Percentiles rank a stretch among this genome's conserved stretches.
Conservation (phyloP, 53 echinoderm and acorn worm species). For the Zoroaster sp. region DNA sequence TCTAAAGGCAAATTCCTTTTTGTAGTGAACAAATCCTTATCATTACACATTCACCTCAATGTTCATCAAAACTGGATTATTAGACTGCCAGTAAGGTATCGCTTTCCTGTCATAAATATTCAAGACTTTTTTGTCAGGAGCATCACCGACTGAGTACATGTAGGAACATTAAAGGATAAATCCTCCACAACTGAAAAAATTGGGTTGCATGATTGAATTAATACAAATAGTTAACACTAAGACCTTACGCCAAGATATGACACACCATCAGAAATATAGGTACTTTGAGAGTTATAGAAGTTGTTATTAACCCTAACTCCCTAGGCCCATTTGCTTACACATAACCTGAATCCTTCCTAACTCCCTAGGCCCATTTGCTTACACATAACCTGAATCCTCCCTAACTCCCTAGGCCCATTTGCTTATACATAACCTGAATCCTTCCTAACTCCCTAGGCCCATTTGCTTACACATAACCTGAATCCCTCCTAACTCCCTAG, state of each 20-base stretch:
- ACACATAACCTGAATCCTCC: too few relatives aligned
- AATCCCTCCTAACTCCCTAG: too few relatives aligned
- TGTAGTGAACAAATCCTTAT: background rate
- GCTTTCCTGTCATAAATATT: background rate
- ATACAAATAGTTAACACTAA: background rate
- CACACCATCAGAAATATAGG: too few relatives aligned
- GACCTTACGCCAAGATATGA: background rate
- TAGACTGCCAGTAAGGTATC: background rate
- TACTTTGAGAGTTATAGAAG: background rate
- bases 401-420: too few relatives aligned
- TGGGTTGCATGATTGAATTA: background rate
- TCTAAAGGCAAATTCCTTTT: too few relatives aligned
- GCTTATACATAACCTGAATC: too few relatives aligned
- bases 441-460: too few relatives aligned
- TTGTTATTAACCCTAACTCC: background rate
- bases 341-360: too few relatives aligned
- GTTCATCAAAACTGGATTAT: background rate
- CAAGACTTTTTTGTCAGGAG: background rate
- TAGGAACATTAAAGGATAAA: background rate
- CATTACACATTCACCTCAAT: background rate
- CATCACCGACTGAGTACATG: background rate
- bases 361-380: too few relatives aligned
- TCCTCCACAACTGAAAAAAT: background rate
- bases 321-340: too few relatives aligned
- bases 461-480: too few relatives aligned